These are phyloP conservation scores for Xyrichtys novacula DNA, from an alignment of 2,797 vertebrate species.

Conservation along the genomic window DNA sequence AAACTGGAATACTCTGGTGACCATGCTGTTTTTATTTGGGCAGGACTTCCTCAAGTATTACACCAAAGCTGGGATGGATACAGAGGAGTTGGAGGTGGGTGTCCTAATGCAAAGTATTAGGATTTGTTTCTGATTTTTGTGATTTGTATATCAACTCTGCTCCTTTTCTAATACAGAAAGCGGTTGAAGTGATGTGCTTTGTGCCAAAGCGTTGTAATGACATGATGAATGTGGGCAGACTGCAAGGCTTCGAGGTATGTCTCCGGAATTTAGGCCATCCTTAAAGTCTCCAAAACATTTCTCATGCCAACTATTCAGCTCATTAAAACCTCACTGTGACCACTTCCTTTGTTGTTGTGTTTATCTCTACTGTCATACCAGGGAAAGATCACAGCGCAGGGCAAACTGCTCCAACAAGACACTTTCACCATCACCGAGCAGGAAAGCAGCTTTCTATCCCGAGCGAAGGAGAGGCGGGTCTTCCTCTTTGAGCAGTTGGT, in stretches of 20 bases:
- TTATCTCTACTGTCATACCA: conserved; percentile 58
- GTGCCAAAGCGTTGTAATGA: conserved; percentile 95
- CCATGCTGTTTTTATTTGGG: conserved; percentile 74
- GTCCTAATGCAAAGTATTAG: background rate
- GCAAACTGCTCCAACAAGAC: conserved; percentile 94
- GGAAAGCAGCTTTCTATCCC: conserved; percentile 88
- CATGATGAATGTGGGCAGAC: conserved; percentile 96
- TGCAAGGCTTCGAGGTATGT: conserved; percentile 94
- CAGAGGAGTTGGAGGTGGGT: conserved; percentile 90
- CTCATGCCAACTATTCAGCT: conserved; percentile 24
- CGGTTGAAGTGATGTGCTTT: conserved; percentile 95
- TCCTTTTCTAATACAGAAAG: conserved; percentile 83
- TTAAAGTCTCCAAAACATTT: conserved; percentile 29
- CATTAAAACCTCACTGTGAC: conserved; percentile 23
- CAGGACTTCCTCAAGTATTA: conserved; percentile 96
- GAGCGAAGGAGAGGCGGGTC: conserved; percentile 90
- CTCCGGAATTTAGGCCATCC: conserved; percentile 43
- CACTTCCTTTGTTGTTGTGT: conserved; percentile 40
- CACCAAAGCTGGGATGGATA: conserved; percentile 92
- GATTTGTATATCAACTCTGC: background rate
- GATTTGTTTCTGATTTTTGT: background rate
- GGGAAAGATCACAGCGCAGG: conserved; percentile 95
- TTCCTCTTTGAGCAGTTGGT: conserved; percentile 96
- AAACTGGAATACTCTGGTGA: conserved; percentile 61
- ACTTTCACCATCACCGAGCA: conserved; percentile 92